These are phyloP conservation scores for Leptopilina clavipes DNA, from an alignment of 1,140 invertebrate species.

Conservation along the genomic window DNA sequence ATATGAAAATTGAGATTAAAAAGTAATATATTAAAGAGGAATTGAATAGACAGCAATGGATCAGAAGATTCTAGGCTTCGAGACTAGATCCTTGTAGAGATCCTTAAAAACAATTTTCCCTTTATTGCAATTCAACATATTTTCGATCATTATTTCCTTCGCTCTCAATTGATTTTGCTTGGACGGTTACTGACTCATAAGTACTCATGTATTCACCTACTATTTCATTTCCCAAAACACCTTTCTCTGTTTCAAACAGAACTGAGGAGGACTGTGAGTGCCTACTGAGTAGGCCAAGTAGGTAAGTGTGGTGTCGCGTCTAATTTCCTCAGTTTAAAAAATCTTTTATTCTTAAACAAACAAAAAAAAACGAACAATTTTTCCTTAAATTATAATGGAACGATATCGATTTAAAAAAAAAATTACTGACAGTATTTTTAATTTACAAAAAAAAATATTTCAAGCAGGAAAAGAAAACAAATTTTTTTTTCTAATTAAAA, in stretches of 20 bases:
- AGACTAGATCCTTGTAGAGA: slow-evolving; percentile 58
- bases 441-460: not conserved
- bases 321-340: slow-evolving; percentile 58
- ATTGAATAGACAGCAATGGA: slow-evolving; percentile 27
- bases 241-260: slow-evolving; percentile 75
- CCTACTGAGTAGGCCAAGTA: slow-evolving; percentile 71
- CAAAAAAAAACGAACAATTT: not conserved
- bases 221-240: slow-evolving; percentile 72
- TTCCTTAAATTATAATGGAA: not conserved
- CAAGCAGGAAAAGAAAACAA: too few species aligned
- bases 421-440: not conserved
- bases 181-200: slow-evolving; percentile 66
- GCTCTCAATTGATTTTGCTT: slow-evolving; percentile 57
- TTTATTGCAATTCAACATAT: slow-evolving; percentile 50
- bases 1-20: not conserved
- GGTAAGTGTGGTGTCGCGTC: slow-evolving; percentile 73
- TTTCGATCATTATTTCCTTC: slow-evolving; percentile 47
- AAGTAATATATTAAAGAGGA: not conserved
- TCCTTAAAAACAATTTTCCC: slow-evolving; percentile 34
- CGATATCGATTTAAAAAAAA: not conserved
- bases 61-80: slow-evolving; percentile 57
- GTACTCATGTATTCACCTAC: slow-evolving; percentile 66
- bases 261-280: slow-evolving; percentile 72
- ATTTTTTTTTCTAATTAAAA: too few species aligned
- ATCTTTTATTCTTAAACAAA: not conserved